A percentile compares a stretch with the other conserved stretches of the same genome.
Evolutionary conservation across 2,113 vertebrate species (phyloP).

Genomic region (Dipodomys ordii): DNA sequence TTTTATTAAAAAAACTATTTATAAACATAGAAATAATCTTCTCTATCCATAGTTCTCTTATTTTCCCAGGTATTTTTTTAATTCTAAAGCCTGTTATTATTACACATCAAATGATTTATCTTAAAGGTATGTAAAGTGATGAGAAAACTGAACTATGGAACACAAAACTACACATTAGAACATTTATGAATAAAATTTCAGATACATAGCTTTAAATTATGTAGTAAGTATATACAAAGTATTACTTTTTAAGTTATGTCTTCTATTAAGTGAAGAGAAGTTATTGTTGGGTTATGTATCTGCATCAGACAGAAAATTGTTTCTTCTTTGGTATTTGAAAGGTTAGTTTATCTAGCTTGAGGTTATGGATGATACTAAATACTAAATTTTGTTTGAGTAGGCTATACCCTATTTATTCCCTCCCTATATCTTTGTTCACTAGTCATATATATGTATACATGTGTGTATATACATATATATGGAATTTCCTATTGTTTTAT

Average conservation of each 20-base stretch:
- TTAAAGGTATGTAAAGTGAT: neutral
- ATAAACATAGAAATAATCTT: constrained; percentile 63
- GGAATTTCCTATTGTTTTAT: neutral
- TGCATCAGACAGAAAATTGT: neutral
- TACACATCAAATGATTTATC: neutral
- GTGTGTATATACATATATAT: neutral
- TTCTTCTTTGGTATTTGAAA: neutral
- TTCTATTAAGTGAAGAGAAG: neutral
- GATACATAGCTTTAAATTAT: neutral
- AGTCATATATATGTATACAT: neutral
- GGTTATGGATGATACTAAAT: neutral
- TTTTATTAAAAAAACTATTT: constrained; percentile 24
- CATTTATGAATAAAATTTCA: neutral
- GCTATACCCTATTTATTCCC: neutral
- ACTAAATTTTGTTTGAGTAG: neutral
- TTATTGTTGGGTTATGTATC: neutral
- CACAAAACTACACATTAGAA: neutral
- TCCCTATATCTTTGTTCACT: neutral
- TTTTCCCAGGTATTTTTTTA: neutral
- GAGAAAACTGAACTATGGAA: neutral
- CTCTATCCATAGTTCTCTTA: neutral
- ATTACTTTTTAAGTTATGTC: neutral
- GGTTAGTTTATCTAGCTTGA: neutral
- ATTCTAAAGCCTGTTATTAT: neutral
- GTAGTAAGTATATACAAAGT: neutral